These are phyloP conservation scores for Meghimatium bilineatum DNA, from an alignment of 2,888 invertebrate genomes.

Conservation along the genomic window DNA sequence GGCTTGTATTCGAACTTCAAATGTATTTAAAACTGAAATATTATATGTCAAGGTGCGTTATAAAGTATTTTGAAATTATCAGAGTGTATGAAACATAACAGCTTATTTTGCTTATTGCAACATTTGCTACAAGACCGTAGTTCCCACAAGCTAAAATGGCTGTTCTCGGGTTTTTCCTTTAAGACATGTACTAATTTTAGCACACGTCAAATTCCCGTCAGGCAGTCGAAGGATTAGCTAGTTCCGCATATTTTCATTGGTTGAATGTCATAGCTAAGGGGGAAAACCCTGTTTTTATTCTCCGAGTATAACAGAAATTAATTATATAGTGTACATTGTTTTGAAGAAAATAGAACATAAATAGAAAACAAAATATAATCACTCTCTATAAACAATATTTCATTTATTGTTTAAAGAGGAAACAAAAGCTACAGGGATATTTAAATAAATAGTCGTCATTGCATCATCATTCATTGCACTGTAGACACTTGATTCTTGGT, in stretches of 20 bases:
- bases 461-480: too few relatives aligned
- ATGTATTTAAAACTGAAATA: background rate
- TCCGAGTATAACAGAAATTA: background rate
- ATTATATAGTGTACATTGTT: background rate
- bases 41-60: background rate
- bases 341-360: too few relatives aligned
- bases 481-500: too few relatives aligned
- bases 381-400: too few relatives aligned
- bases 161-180: conserved; percentile 45
- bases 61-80: background rate
- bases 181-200: conserved; percentile 38
- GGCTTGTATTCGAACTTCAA: background rate
- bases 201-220: conserved; percentile 46
- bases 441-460: too few relatives aligned
- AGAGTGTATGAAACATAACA: too few relatives aligned
- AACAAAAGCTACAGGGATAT: too few relatives aligned
- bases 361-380: too few relatives aligned
- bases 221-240: conserved; percentile 26
- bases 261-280: background rate
- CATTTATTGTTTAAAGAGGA: too few relatives aligned
- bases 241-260: conserved; percentile 33
- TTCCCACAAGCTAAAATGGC: conserved; percentile 40
- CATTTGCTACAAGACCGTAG: background rate
- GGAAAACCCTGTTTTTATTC: conserved; percentile 26
- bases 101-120: too few relatives aligned